Evolutionary conservation across 2,797 vertebrate genomes (phyloP).

Genomic region (Tragelaphus oryx): DNA sequence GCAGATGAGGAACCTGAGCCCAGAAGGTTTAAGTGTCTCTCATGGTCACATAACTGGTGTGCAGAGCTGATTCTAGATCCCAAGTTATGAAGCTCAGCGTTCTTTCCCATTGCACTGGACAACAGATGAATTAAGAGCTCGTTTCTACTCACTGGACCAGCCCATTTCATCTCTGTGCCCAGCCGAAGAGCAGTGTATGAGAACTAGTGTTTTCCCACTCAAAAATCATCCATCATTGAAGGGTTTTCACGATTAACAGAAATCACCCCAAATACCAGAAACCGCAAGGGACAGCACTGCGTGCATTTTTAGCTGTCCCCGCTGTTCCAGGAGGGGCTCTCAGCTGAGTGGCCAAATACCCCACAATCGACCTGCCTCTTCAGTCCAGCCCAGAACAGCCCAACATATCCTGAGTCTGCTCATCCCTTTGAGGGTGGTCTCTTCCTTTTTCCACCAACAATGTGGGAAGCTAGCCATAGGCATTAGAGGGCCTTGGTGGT

Average conservation of each 20-base stretch:
- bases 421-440: background rate
- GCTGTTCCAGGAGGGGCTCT: background rate
- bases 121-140: background rate
- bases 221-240: background rate
- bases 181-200: background rate
- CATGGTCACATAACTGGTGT: fast-evolving
- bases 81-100: background rate
- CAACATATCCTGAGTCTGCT: background rate
- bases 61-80: background rate
- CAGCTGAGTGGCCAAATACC: background rate
- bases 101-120: background rate
- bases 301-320: background rate
- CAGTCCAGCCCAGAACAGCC: background rate
- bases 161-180: background rate
- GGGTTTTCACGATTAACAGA: background rate
- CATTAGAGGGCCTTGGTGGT: background rate
- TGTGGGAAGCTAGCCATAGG: background rate
- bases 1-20: background rate
- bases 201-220: background rate
- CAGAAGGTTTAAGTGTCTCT: background rate
- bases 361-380: fast-evolving
- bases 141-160: background rate
- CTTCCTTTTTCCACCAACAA: background rate
- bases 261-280: background rate
- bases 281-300: background rate